phyloP scores from a whole-genome alignment of 2,797 vertebrate genomes.

The Syngnathus rostellatus region DNA sequence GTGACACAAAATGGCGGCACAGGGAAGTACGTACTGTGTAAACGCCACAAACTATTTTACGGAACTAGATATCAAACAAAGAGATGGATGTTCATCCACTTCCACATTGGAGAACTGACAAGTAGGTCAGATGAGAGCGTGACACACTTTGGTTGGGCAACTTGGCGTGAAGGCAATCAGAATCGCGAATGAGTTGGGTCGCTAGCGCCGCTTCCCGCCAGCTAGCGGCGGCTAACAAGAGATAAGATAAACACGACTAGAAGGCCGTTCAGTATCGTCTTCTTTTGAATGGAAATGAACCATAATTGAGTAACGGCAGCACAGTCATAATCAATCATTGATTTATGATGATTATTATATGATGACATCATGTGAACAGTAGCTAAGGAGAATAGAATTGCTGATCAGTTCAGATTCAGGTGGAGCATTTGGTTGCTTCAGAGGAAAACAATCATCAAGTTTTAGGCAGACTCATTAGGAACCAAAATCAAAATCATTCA shows the following conservation, averaged over 20 bases:
- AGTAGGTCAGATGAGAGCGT: background rate
- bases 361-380: background rate
- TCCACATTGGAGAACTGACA: background rate
- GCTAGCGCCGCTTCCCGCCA: background rate
- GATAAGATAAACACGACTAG: slow-evolving; percentile 1
- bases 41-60: no score
- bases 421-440: no score
- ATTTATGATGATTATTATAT: background rate
- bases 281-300: background rate
- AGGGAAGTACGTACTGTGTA: no score
- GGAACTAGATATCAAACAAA: background rate
- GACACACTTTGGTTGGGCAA: background rate
- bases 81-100: background rate
- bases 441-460: no score
- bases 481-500: no score
- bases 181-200: background rate
- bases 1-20: no score
- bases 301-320: background rate
- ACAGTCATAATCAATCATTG: background rate
- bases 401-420: no score
- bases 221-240: background rate
- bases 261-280: background rate
- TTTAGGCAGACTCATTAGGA: no score
- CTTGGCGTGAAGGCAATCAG: background rate
- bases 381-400: background rate